A percentile compares a stretch with the other conserved stretches of the same genome.
phyloP scores from a whole-genome alignment of 2,888 invertebrate genomes.

The Platypus cylindrus region DNA sequence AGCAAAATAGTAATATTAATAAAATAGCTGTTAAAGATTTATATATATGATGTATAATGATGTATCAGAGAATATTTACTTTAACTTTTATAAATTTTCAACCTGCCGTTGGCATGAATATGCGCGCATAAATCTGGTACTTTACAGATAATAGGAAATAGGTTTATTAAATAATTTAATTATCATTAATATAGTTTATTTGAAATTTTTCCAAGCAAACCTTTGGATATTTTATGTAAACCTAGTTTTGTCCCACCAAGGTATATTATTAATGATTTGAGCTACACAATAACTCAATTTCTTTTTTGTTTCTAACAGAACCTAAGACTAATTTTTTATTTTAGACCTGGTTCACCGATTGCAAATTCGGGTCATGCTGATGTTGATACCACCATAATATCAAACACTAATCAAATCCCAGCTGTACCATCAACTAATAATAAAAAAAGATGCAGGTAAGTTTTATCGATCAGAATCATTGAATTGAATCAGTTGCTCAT shows the following conservation, averaged over 20 bases:
- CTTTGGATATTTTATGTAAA: slow-evolving; percentile 1
- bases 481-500: neutral
- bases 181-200: too few relatives aligned
- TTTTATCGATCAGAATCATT: neutral
- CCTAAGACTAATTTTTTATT: neutral
- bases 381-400: slow-evolving; percentile 5
- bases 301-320: neutral
- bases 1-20: too few relatives aligned
- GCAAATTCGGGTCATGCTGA: slow-evolving; percentile 47
- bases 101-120: too few relatives aligned
- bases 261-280: neutral
- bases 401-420: slow-evolving; percentile 5
- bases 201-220: neutral
- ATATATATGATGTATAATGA: too few relatives aligned
- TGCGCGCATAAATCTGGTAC: too few relatives aligned
- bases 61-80: too few relatives aligned
- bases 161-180: too few relatives aligned
- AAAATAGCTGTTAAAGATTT: too few relatives aligned
- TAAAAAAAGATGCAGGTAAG: slow-evolving; percentile 55
- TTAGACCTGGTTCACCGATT: slow-evolving; percentile 40
- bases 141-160: too few relatives aligned
- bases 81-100: too few relatives aligned
- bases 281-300: neutral
- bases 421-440: slow-evolving; percentile 34
- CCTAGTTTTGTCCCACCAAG: neutral